Base-by-base conservation (phyloP, 2,113 vertebrate species). In the Carassius carassius region DNA sequence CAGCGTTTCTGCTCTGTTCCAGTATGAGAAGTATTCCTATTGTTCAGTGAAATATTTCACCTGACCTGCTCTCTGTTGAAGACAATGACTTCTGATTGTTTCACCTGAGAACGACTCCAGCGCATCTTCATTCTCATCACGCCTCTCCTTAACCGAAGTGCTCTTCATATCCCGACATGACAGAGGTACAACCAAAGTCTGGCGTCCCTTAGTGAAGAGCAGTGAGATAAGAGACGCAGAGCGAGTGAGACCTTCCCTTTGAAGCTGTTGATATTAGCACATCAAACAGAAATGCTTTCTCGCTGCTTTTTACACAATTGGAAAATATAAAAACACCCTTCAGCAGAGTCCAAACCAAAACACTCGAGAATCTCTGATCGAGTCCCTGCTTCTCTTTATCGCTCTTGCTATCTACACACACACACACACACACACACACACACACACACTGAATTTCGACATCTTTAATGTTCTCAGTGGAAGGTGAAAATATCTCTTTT, bases 231-330 rank as follows among this genome's bases (percentile, higher is more conserved):
- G 54, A 75, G 49, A 56, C 21, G 3, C 3, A 10, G n/a, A 75
- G n/a, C 41, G 7, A 25, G n/a, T n/a, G 2, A 70, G 32, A 21
- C 13, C 44, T 86, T 56, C 56, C 25, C 85, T 86, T 78, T 83
- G 81, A 86, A 84, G 76, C 44, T 32, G 14, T 10, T 49, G 47
- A 86, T 69, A 83, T 84, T 79, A 84, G 44, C 65, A 78, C 82
- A 84, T 80, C 81, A 86, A 83, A 78, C 81, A 41, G 60, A 65
- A 37, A 16, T 23, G 23, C 70, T 74, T 60, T 74, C 2, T 6
- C 2, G 4, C 13, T 63, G 51, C 44, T 65, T 19, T 85, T 81
- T 86, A 1, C 54, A 70, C 41, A 47, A 83, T 78, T 41, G 3
- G 58, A 29, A 29, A 63, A 77, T 67, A 72, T 17, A 9, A 44